These are phyloP conservation scores for Hydrolagus affinis DNA, from an alignment of 2,113 vertebrate genomes.

Conservation along the genomic window DNA sequence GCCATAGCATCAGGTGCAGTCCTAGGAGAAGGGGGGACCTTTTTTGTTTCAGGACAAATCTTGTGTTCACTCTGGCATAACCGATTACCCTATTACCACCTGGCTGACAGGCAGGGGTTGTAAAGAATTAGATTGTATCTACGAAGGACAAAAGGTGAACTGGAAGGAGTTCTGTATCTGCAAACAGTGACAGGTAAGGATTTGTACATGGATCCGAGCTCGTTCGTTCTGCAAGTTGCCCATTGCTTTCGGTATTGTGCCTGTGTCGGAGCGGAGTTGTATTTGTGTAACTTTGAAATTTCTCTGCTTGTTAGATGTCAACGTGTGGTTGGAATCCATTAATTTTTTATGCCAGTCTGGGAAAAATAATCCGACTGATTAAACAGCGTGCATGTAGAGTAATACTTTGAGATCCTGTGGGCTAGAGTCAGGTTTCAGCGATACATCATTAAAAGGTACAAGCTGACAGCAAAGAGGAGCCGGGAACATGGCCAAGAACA, in stretches of 20 bases:
- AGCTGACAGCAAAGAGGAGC: constrained; percentile 24
- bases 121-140: background rate
- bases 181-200: constrained; percentile 15
- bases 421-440: constrained; percentile 14
- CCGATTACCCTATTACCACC: background rate
- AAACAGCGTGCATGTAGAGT: constrained; percentile 22
- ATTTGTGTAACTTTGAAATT: constrained; percentile 22
- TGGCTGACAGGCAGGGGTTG: background rate
- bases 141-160: constrained; percentile 7
- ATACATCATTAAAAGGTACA: constrained; percentile 27
- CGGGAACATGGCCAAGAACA: constrained; percentile 11
- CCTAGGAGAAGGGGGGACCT: background rate
- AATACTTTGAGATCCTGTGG: constrained; percentile 27
- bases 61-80: constrained; percentile 18
- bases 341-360: constrained; percentile 26
- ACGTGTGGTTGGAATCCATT: constrained; percentile 23
- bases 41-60: background rate
- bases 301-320: constrained; percentile 30
- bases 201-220: background rate
- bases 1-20: background rate
- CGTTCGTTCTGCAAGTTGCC: constrained; percentile 1
- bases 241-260: background rate
- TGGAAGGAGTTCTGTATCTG: constrained; percentile 11
- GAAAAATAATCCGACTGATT: constrained; percentile 31
- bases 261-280: constrained; percentile 16